Conservation (phyloP, 2,888 invertebrate species). For the Melanostoma scalare region DNA sequence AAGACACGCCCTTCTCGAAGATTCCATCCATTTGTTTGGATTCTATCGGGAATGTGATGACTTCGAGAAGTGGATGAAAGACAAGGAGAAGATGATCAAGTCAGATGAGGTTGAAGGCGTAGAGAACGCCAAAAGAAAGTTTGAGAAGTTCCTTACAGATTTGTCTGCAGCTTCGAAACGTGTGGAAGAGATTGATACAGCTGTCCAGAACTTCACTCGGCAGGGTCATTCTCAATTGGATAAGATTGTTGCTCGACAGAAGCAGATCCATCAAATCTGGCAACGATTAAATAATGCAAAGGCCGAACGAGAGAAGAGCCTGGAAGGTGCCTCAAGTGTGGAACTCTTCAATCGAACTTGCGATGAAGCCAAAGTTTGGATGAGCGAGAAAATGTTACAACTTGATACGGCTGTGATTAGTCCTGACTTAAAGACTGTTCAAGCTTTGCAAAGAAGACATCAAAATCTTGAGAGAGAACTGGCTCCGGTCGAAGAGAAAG, state of each 20-base stretch:
- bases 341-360: conserved; percentile 97
- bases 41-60: conserved; percentile 99
- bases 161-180: conserved; percentile 96
- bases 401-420: conserved; percentile 90
- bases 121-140: conserved; percentile 95
- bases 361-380: conserved; percentile 98
- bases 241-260: conserved; percentile 88
- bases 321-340: conserved; percentile 96
- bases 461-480: conserved; percentile 96
- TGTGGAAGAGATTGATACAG: conserved; percentile 93
- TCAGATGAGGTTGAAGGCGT: conserved; percentile 93
- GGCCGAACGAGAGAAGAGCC: conserved; percentile 93
- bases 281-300: conserved; percentile 92
- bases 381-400: conserved; percentile 97
- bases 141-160: conserved; percentile 98
- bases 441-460: conserved; percentile 94
- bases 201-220: conserved; percentile 92
- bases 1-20: conserved; percentile 92
- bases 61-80: conserved; percentile 98
- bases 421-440: conserved; percentile 94
- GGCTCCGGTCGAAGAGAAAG: conserved; percentile 96
- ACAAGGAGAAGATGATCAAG: conserved; percentile 94
- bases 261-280: conserved; percentile 95
- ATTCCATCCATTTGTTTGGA: conserved; percentile 94
- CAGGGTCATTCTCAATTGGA: conserved; percentile 94